Evolutionary conservation across 2,113 vertebrate genomes (phyloP), one percentile per base, ranked within the genome.

Genomic region (Plotosus lineatus): DNA sequence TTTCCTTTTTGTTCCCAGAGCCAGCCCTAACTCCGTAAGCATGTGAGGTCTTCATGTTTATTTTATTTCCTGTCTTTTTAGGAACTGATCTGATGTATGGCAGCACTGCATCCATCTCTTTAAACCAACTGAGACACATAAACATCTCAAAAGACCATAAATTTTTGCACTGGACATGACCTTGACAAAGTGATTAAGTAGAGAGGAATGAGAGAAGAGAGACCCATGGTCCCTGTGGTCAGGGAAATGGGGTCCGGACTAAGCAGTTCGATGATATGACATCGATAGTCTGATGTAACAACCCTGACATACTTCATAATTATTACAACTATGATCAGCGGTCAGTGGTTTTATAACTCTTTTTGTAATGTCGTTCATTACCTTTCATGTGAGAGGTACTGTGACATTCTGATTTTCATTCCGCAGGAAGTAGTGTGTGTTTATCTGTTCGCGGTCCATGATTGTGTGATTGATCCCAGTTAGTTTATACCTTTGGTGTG

Each of bases 71-170:
- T 72, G 73, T 55, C 38, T 55, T 58, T 71, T 38, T 60, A 71
- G n/a, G 79, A 9, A 33, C n/a, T 51, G 75, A 51, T 42, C 89
- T 92, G 91, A 93, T 91, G 90, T 90, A 92, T 92, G 88, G 55
- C 53, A 44, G 36, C 6, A 44, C 86, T 55, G 80, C 31, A 71
- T 48, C 28, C 56, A 66, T 77, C 55, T 80, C 89, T 92, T 90
- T 93, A 93, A 93, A 91, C 89, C 90, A 91, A 88, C 84, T 87
- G 87, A 76, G 77, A 63, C 56, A 88, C 87, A 92, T 93, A 93
- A 93, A 92, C 91, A 92, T 89, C 89, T 90, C 81, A 79, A 88
- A 92, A 90, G 26, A 48, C 23, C n/a, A 71, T 71, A 26, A 44
- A 44, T 68, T 15, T 44, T 68, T 19, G 10, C 40, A 44, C 89